These are phyloP conservation scores for Babylonia areolata DNA, from an alignment of 1,140 invertebrate species.

Conservation along the genomic window DNA sequence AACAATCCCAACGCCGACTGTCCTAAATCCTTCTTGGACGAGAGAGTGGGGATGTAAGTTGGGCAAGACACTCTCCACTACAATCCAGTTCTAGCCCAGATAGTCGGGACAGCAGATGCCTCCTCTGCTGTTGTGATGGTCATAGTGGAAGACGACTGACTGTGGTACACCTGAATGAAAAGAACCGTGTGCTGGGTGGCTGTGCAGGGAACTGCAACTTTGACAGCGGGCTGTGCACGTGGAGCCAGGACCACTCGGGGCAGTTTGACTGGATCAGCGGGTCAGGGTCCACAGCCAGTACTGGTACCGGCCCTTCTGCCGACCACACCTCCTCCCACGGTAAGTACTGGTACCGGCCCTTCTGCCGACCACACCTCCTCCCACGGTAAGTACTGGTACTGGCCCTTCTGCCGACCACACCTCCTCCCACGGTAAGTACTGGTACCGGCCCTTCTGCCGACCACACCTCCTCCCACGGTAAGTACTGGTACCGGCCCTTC, in stretches of 20 bases:
- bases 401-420: conserved; percentile 66
- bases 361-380: conserved; percentile 60
- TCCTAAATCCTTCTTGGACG: too few species aligned
- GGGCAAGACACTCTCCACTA: too few species aligned
- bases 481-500: conserved; percentile 60
- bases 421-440: neutral
- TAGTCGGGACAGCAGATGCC: too few species aligned
- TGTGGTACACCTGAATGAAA: too few species aligned
- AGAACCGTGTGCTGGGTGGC: too few species aligned
- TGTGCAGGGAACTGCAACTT: conserved; percentile 63
- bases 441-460: conserved; percentile 62
- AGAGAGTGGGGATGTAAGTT: too few species aligned
- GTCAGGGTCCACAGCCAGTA: conserved; percentile 52
- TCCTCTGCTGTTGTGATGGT: too few species aligned
- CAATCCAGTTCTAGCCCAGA: too few species aligned
- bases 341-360: conserved; percentile 53
- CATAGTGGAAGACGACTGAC: too few species aligned
- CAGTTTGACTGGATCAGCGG: conserved; percentile 64
- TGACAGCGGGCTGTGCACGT: conserved; percentile 63
- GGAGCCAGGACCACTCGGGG: conserved; percentile 55
- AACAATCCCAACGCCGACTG: too few species aligned
- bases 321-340: conserved; percentile 57
- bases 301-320: conserved; percentile 55
- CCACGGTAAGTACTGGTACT: conserved; percentile 34
- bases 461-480: conserved; percentile 50